phyloP scores from a whole-genome alignment of 1,140 invertebrate genomes.

The Grapholita molesta region DNA sequence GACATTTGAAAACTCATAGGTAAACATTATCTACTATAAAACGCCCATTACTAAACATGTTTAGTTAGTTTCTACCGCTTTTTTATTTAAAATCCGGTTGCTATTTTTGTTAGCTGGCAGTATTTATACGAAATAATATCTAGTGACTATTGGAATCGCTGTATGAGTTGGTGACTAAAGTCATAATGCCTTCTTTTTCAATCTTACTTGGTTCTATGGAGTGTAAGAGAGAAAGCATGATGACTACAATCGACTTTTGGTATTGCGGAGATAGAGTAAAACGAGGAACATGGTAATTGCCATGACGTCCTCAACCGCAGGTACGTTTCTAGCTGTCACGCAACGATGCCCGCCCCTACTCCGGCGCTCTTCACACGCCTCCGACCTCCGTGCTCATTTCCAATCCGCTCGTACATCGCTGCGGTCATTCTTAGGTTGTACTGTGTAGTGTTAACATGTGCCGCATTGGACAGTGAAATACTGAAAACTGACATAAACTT shows the following conservation, averaged over 20 bases:
- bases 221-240: too few relatives aligned
- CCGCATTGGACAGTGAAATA: constrained; percentile 39
- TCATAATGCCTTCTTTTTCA: too few relatives aligned
- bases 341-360: constrained; percentile 52
- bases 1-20: not conserved
- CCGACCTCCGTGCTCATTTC: constrained; percentile 27
- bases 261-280: too few relatives aligned
- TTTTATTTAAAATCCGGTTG: constrained; percentile 13
- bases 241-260: too few relatives aligned
- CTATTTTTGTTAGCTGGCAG: constrained; percentile 9
- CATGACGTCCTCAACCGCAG: constrained; percentile 42
- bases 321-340: constrained; percentile 52
- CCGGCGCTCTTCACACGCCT: constrained; percentile 38
- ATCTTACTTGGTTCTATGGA: too few relatives aligned
- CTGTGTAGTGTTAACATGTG: constrained; percentile 32
- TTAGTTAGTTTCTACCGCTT: constrained; percentile 10
- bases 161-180: too few relatives aligned
- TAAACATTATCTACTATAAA: not conserved
- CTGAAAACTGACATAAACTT: constrained; percentile 24
- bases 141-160: too few relatives aligned
- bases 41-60: constrained; percentile 1
- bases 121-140: constrained; percentile 26
- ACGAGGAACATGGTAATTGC: constrained; percentile 55
- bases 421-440: constrained; percentile 26
- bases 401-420: constrained; percentile 38